phyloP scores from a whole-genome alignment of 2,888 invertebrate genomes.

The Dinocampus coccinellae region DNA sequence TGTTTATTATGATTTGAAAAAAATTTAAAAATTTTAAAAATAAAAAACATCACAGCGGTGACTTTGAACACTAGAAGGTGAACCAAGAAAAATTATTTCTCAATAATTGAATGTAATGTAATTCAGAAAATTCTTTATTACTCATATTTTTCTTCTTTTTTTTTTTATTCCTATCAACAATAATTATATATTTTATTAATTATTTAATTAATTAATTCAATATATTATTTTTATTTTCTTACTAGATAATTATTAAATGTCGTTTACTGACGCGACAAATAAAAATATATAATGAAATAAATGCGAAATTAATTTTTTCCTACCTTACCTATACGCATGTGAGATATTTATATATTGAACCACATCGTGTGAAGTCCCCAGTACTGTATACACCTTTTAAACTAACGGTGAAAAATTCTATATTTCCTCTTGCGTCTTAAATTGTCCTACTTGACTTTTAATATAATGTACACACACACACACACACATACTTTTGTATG shows the following conservation, averaged over 20 bases:
- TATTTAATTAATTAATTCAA: too few relatives aligned
- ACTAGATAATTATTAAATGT: too few relatives aligned
- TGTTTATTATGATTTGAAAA: conserved; percentile 5
- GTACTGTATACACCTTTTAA: conserved; percentile 42
- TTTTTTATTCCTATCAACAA: not conserved
- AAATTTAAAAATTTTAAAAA: too few relatives aligned
- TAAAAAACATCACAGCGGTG: conserved; percentile 3
- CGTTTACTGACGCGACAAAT: too few relatives aligned
- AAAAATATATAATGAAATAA: too few relatives aligned
- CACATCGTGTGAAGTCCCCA: conserved; percentile 34
- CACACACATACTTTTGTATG: too few relatives aligned
- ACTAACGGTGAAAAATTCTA: conserved; percentile 53
- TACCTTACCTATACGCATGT: not conserved
- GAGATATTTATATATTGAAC: conserved; percentile 9
- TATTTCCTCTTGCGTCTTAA: conserved; percentile 43
- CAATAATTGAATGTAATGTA: not conserved
- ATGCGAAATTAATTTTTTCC: not conserved
- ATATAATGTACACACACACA: conserved; percentile 2
- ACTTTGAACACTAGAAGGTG: conserved; percentile 16
- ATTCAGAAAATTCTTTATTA: not conserved
- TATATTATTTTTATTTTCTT: too few relatives aligned
- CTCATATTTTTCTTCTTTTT: not conserved
- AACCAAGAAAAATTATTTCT: not conserved
- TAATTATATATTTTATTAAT: not conserved
- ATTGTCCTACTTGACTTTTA: conserved; percentile 52